These are phyloP conservation scores for Cristatella mucedo DNA, from an alignment of 2,888 invertebrate genomes.

Conservation along the genomic window DNA sequence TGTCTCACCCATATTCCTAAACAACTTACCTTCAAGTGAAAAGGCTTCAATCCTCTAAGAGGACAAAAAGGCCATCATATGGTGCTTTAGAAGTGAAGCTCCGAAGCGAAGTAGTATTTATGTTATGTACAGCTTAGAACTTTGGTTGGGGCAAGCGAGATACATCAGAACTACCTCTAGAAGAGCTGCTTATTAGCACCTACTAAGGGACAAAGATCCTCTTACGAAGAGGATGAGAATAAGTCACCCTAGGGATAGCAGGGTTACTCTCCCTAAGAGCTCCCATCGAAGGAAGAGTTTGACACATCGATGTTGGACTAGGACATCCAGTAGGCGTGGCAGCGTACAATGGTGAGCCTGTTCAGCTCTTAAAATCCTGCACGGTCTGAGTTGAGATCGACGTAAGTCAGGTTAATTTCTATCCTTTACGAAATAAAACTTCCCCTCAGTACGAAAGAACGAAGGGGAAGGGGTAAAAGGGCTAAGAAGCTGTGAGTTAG, in stretches of 20 bases:
- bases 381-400: conserved; percentile 77
- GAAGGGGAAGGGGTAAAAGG: no score
- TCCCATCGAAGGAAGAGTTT: conserved; percentile 57
- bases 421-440: no score
- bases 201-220: conserved; percentile 12
- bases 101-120: no score
- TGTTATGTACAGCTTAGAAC: conserved; percentile 42
- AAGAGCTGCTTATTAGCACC: conserved; percentile 9
- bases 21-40: conserved; percentile 49
- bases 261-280: conserved; percentile 61
- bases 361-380: conserved; percentile 66
- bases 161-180: no score
- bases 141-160: conserved; percentile 19
- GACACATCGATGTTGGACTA: conserved; percentile 81
- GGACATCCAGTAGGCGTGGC: conserved; percentile 51
- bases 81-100: no score
- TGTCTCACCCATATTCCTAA: conserved; percentile 43
- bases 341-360: conserved; percentile 44
- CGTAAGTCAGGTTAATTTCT: conserved; percentile 70
- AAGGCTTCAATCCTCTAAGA: conserved; percentile 50
- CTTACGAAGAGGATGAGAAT: conserved; percentile 36
- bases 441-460: conserved; percentile 66
- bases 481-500: no score
- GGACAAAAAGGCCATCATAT: conserved; percentile 67
- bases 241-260: conserved; percentile 72